Evolutionary conservation across 2,888 invertebrate species (phyloP).

Genomic region (Lymantria monacha): DNA sequence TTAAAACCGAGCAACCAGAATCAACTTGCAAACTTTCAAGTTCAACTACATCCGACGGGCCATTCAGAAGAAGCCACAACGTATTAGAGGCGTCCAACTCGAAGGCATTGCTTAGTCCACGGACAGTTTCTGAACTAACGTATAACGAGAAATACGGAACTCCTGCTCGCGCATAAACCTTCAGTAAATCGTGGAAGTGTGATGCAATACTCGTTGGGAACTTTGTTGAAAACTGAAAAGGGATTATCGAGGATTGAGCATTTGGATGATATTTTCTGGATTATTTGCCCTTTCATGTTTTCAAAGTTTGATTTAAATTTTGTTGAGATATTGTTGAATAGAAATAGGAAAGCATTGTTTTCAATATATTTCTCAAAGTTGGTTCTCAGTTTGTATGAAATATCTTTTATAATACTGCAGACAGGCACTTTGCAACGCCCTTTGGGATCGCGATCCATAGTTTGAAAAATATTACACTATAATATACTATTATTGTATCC

Average conservation of each 20-base stretch:
- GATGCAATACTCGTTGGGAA: not conserved
- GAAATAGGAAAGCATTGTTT: no score
- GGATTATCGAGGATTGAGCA: not conserved
- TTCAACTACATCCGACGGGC: slow-evolving; percentile 1
- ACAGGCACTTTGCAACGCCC: no score
- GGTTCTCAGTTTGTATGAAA: no score
- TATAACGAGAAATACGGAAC: not conserved
- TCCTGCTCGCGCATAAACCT: not conserved
- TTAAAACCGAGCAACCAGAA: slow-evolving; percentile 2
- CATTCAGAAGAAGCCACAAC: slow-evolving; percentile 3
- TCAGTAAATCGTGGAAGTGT: not conserved
- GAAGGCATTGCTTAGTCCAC: not conserved
- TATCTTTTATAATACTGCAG: no score
- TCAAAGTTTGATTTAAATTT: not conserved
- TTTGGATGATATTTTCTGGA: not conserved
- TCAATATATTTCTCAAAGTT: no score
- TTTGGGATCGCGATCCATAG: no score
- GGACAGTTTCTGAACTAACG: slow-evolving; percentile 2
- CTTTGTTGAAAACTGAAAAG: not conserved
- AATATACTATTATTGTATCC: no score
- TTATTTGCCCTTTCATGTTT: not conserved
- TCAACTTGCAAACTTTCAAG: slow-evolving; percentile 2
- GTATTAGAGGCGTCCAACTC: slow-evolving; percentile 5
- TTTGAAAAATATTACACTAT: no score
- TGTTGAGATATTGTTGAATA: not conserved